phyloP scores from a whole-genome alignment of 2,888 invertebrate genomes.

The Galeopsomyia nigrocyanea region DNA sequence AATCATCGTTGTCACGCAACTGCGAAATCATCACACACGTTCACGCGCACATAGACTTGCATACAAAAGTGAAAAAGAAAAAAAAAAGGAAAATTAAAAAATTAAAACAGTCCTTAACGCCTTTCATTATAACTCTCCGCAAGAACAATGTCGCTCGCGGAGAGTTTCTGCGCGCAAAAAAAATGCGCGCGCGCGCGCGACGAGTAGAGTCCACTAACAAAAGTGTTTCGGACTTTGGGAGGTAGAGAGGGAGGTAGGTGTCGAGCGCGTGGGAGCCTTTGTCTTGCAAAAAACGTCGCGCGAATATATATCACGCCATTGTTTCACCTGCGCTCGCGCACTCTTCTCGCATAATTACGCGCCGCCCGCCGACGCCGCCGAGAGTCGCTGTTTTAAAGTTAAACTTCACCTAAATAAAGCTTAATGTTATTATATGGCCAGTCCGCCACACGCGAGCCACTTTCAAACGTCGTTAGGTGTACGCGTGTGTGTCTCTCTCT shows the following conservation, averaged over 20 bases:
- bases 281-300: slow-evolving; percentile 63
- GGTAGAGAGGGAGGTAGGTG: slow-evolving; percentile 24
- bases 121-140: slow-evolving; percentile 17
- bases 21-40: too few species aligned
- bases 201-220: slow-evolving; percentile 16
- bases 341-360: slow-evolving; percentile 65
- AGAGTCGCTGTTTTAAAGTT: slow-evolving; percentile 66
- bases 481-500: background rate
- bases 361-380: slow-evolving; percentile 56
- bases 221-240: slow-evolving; percentile 30
- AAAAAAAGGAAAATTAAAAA: background rate
- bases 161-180: slow-evolving; percentile 11
- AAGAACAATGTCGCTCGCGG: slow-evolving; percentile 29
- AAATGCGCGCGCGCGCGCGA: background rate
- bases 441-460: slow-evolving; percentile 45
- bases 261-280: slow-evolving; percentile 55
- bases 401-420: slow-evolving; percentile 67
- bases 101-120: slow-evolving; percentile 32
- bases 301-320: slow-evolving; percentile 64
- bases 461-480: slow-evolving; percentile 53
- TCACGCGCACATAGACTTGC: too few species aligned
- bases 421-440: slow-evolving; percentile 63
- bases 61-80: too few species aligned
- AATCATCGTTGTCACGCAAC: too few species aligned
- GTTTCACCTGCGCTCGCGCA: slow-evolving; percentile 53